Conservation (phyloP, 2,113 vertebrate genomes). For the Microtus ochrogaster region DNA sequence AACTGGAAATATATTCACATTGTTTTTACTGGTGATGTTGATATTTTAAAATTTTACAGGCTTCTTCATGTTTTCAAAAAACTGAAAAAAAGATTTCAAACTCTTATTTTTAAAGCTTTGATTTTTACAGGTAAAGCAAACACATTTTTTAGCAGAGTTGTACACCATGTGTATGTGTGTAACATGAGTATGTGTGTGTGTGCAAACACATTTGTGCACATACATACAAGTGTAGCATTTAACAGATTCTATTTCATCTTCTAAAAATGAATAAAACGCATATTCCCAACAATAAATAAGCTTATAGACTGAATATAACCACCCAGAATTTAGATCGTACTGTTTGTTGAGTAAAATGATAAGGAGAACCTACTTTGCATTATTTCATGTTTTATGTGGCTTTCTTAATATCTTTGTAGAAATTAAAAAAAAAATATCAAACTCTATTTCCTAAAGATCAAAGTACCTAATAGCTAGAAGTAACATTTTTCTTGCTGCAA, state of each 20-base stretch:
- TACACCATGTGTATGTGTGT: not conserved
- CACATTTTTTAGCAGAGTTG: not conserved
- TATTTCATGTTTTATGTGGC: conserved; percentile 14
- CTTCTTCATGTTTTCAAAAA: conserved; percentile 27
- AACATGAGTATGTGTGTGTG: not conserved
- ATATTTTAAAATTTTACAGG: not conserved
- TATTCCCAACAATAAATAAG: not conserved
- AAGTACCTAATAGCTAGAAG: not conserved
- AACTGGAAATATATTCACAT: not conserved
- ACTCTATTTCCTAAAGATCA: not conserved
- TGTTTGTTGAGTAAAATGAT: not conserved
- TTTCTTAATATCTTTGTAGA: conserved; percentile 31
- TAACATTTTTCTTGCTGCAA: not conserved
- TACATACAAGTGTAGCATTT: not conserved
- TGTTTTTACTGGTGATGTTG: not conserved
- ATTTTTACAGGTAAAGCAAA: conserved; percentile 1
- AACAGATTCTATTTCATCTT: not conserved
- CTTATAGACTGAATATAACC: not conserved
- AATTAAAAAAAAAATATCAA: not conserved
- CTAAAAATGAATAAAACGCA: not conserved
- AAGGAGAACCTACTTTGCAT: not conserved
- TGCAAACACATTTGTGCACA: not conserved
- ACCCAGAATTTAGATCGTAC: conserved; percentile 2
- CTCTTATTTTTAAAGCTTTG: conserved; percentile 45
- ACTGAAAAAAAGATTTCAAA: conserved; percentile 12